These are phyloP conservation scores for Acanthacorydalis orientalis DNA, from an alignment of 2,888 invertebrate genomes.

Conservation along the genomic window DNA sequence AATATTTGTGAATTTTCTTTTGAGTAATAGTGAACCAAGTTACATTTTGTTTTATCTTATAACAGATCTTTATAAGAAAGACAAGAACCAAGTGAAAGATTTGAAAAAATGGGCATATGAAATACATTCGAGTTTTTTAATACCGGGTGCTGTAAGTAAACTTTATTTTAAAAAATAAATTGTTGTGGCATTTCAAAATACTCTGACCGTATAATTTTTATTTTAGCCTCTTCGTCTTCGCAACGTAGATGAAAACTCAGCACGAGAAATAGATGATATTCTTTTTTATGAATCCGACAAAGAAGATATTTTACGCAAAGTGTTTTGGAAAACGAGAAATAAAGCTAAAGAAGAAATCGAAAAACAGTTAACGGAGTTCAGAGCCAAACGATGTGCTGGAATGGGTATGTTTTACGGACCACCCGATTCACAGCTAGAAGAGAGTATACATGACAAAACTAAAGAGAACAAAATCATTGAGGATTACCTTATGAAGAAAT, in stretches of 20 bases:
- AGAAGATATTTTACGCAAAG: constrained; percentile 73
- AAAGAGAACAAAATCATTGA: constrained; percentile 64
- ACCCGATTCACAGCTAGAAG: constrained; percentile 58
- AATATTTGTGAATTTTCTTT: constrained; percentile 83
- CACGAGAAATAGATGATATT: constrained; percentile 78
- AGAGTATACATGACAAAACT: constrained; percentile 61
- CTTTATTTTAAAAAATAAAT: too few relatives aligned
- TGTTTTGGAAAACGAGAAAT: constrained; percentile 77
- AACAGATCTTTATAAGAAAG: constrained; percentile 77
- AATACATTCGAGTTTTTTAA: constrained; percentile 90
- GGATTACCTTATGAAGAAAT: constrained; percentile 49
- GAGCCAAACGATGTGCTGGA: constrained; percentile 78
- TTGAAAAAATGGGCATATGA: constrained; percentile 98
- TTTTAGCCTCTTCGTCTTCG: constrained; percentile 60
- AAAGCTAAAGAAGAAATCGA: constrained; percentile 69
- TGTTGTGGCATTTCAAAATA: constrained; percentile 1
- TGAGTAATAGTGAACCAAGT: constrained; percentile 60
- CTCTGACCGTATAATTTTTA: constrained; percentile 9
- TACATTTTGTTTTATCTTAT: constrained; percentile 66
- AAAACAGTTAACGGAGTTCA: constrained; percentile 59
- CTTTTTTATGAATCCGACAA: constrained; percentile 69
- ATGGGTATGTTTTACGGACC: constrained; percentile 82
- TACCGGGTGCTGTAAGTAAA: constrained; percentile 64
- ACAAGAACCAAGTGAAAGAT: constrained; percentile 53
- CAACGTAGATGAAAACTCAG: constrained; percentile 72